These are phyloP conservation scores for Brachynemurus nebulosus DNA, from an alignment of 2,888 invertebrate species.

Conservation along the genomic window DNA sequence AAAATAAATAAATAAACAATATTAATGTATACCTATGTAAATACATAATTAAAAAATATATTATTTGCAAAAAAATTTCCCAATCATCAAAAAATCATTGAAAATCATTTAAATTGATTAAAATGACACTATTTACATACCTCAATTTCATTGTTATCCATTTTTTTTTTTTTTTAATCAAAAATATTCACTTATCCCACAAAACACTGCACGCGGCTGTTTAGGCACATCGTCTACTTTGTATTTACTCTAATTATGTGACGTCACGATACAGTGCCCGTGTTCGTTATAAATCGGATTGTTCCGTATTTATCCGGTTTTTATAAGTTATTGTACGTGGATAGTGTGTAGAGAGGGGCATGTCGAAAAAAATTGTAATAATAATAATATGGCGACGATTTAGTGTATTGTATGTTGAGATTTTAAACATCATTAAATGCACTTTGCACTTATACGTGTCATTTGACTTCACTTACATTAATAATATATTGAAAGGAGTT, in stretches of 20 bases:
- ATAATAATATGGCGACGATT: slow-evolving; percentile 2
- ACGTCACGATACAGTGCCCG: slow-evolving; percentile 42
- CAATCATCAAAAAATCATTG: slow-evolving; percentile 17
- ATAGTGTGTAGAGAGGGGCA: background rate
- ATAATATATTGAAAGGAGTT: too few species aligned
- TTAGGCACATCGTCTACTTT: slow-evolving; percentile 45
- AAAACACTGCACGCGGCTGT: slow-evolving; percentile 41
- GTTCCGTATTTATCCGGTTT: slow-evolving; percentile 24
- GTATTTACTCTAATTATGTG: slow-evolving; percentile 57
- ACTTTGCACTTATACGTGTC: too few species aligned
- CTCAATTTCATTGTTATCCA: slow-evolving; percentile 34
- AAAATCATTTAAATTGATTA: slow-evolving; percentile 18
- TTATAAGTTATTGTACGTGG: background rate
- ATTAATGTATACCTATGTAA: background rate
- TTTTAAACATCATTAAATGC: too few species aligned
- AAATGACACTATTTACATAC: slow-evolving; percentile 25
- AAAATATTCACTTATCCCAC: slow-evolving; percentile 25
- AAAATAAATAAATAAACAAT: background rate
- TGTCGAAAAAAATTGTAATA: too few species aligned
- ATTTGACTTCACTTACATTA: too few species aligned
- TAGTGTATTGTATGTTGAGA: too few species aligned
- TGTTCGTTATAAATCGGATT: slow-evolving; percentile 27
- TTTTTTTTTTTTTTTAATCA: slow-evolving; percentile 29
- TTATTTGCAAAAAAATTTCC: slow-evolving; percentile 14
- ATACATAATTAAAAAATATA: background rate